Evolutionary conservation across 2,888 invertebrate genomes (phyloP).

Genomic region (Laothoe populi): DNA sequence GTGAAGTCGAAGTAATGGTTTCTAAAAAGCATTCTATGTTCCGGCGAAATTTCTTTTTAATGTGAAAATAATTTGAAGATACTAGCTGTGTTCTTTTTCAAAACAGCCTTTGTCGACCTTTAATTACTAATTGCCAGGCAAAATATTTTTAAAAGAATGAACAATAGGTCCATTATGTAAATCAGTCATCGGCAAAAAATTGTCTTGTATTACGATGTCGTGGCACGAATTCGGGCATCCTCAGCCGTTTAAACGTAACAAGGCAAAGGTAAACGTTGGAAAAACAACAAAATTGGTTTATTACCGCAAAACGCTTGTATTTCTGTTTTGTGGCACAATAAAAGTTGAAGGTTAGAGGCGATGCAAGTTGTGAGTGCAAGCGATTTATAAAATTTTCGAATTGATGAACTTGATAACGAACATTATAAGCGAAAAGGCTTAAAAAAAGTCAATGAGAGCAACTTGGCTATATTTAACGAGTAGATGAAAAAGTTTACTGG

Average conservation of each 20-base stretch:
- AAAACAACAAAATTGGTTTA: conserved; percentile 42
- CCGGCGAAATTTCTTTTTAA: not conserved
- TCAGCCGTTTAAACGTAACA: conserved; percentile 18
- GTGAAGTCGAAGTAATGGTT: not conserved
- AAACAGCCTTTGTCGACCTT: not conserved
- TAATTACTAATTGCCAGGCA: not conserved
- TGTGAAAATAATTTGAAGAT: not conserved
- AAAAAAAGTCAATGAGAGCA: no score
- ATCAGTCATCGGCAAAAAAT: not conserved
- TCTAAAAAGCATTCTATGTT: not conserved
- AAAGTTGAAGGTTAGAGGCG: conserved; percentile 28
- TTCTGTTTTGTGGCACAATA: conserved; percentile 45
- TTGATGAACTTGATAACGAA: no score
- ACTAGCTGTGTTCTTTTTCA: not conserved
- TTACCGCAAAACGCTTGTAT: conserved; percentile 40
- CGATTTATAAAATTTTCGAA: not conserved
- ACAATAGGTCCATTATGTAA: not conserved
- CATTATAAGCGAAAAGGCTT: no score
- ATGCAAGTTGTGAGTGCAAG: not conserved
- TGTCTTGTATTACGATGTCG: conserved; percentile 15
- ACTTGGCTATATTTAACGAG: no score
- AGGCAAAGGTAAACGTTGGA: conserved; percentile 32
- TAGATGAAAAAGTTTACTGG: no score
- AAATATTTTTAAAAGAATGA: not conserved
- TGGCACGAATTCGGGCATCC: conserved; percentile 1